Percentiles rank a stretch among this genome's conserved stretches.
phyloP scores from a whole-genome alignment of 2,113 vertebrate genomes.

The Hippocampus zosterae region DNA sequence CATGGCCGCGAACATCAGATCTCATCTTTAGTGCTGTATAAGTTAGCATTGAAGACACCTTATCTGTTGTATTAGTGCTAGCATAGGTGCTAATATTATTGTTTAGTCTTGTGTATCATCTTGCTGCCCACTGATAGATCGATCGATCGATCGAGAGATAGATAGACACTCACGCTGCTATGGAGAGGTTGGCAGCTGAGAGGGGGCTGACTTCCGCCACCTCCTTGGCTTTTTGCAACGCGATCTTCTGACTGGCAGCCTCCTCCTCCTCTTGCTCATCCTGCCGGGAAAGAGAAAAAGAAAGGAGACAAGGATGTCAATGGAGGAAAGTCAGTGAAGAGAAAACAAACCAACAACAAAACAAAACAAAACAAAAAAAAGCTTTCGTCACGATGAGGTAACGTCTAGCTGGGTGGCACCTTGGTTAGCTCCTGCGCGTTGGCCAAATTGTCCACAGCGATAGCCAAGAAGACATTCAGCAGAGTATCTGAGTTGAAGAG shows the following conservation, averaged over 20 bases:
- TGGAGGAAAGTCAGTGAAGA: not conserved
- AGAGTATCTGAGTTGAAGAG: constrained; percentile 78
- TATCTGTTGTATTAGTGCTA: not conserved
- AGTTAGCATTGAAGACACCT: not conserved
- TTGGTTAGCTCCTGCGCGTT: constrained; percentile 90
- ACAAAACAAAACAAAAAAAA: not conserved
- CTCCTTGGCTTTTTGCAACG: constrained; percentile 94
- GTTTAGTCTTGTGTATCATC: not conserved
- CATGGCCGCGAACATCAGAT: not conserved
- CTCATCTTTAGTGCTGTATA: not conserved
- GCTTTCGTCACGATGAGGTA: not conserved
- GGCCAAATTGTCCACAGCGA: constrained; percentile 92
- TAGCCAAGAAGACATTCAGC: constrained; percentile 93
- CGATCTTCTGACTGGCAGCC: constrained; percentile 90
- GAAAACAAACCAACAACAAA: not conserved
- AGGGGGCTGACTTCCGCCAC: constrained; percentile 95
- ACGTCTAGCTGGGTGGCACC: constrained; percentile 59
- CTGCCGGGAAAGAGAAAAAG: constrained; percentile 56
- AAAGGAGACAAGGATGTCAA: constrained; percentile 9
- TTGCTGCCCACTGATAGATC: not conserved
- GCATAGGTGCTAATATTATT: not conserved
- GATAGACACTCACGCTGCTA: constrained; percentile 83
- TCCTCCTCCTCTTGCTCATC: constrained; percentile 95
- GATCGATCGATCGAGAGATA: too few relatives aligned
- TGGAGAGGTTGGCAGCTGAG: constrained; percentile 90